A percentile compares a stretch with the other conserved stretches of the same genome.
Evolutionary conservation across 2,797 vertebrate genomes (phyloP).

Genomic region (Vultur gryphus): DNA sequence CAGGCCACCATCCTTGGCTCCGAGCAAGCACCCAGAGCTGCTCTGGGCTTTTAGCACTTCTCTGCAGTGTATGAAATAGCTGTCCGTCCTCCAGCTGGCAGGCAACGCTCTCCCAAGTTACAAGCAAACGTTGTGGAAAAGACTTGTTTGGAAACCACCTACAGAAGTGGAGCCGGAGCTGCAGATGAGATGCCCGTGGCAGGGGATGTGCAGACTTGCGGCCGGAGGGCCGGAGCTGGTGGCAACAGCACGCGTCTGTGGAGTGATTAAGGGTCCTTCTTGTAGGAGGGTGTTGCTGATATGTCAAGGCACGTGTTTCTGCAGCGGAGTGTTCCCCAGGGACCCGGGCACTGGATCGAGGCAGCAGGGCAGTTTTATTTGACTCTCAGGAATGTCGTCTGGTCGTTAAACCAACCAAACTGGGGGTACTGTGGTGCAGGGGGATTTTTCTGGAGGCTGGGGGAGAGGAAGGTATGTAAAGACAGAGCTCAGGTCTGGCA

Average conservation of each 20-base stretch:
- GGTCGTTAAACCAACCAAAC: background rate
- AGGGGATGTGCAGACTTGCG: background rate
- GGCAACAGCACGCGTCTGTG: accelerated
- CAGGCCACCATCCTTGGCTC: background rate
- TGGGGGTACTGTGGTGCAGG: background rate
- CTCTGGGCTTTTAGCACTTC: background rate
- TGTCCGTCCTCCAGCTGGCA: background rate
- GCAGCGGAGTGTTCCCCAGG: background rate
- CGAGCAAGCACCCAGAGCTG: background rate
- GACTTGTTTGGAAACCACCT: background rate
- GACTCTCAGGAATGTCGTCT: background rate
- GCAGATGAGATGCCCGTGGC: background rate
- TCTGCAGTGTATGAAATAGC: background rate
- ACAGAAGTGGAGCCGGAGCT: background rate
- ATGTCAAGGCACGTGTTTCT: background rate
- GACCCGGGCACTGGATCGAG: background rate
- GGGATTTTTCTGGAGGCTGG: background rate
- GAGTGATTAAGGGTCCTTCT: background rate
- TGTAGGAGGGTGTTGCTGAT: background rate
- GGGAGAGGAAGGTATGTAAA: background rate
- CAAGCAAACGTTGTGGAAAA: background rate
- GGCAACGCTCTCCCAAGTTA: background rate
- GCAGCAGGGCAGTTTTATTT: background rate
- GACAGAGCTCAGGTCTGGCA: background rate
- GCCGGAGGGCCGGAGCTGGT: background rate